Evolutionary conservation across 2,113 vertebrate genomes (phyloP), one percentile per base, ranked within the genome.

Genomic region (Corynorhinus townsendii): DNA sequence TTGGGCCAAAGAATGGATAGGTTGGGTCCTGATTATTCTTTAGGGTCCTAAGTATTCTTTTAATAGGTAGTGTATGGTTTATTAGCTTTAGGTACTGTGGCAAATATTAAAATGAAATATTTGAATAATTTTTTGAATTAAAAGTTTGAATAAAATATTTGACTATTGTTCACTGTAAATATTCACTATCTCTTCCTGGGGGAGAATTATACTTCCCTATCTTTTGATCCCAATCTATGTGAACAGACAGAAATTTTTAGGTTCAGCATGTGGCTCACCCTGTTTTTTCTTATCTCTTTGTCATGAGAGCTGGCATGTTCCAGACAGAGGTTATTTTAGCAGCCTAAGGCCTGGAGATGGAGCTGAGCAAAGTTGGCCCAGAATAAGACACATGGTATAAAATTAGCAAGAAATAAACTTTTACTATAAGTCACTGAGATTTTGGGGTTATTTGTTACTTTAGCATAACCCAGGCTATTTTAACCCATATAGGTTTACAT

Each of bases 101-200:
- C 11, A 64, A 38, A 81, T 94, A 47, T 85, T 95, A 49, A 69
- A 82, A 79, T 91, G 81, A 73, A 86, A 71, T 66, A 83, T 75
- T 96, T 90, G 49, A 92, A 84, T 88, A 52, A 6, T 62, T 86
- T 86, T 92, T 84, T 85, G 16, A 86, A 92, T 80, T 73, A 89
- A 95, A 66, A 28, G 19, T 77, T 93, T 93, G 33, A 92, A 66
- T 80, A 73, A 92, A 79, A 91, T 71, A 90, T 80, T 81, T 95
- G 68, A 93, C 72, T 95, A 40, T 26, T 84, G 1, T 69, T 92
- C 66, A 76, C 30, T 73, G 62, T 56, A 95, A 87, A 91, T 87
- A 92, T 81, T 76, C 28, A 77, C 4, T 92, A 11, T 30, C 2
- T 86, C 26, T 92, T 92, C 59, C 49, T 71, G 11, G 69, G 62